Conservation (phyloP, 2,888 invertebrate species). For the Entomobrya proxima region DNA sequence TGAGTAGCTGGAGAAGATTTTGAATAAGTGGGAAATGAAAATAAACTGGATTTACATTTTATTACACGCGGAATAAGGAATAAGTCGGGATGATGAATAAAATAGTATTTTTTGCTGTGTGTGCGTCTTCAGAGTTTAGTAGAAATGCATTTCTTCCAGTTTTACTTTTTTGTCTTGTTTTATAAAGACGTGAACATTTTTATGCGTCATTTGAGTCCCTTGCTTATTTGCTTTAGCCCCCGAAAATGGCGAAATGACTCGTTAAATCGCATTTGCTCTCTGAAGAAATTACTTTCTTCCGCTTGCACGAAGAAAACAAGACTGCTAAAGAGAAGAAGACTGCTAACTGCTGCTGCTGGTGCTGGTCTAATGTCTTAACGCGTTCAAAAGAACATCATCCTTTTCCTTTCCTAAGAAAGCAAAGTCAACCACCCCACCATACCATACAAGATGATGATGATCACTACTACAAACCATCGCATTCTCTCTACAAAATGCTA, state of each 20-base stretch:
- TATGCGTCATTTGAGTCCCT: constrained; percentile 41
- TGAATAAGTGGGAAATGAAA: neutral
- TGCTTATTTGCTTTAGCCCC: constrained; percentile 32
- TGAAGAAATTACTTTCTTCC: constrained; percentile 61
- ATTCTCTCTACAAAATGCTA: neutral
- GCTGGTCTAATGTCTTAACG: constrained; percentile 37
- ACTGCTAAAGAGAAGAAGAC: constrained; percentile 23
- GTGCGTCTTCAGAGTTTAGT: too few species aligned
- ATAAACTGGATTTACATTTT: neutral
- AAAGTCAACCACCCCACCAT: neutral
- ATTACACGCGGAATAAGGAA: too few species aligned
- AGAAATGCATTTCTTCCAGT: too few species aligned
- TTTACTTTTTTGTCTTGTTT: too few species aligned
- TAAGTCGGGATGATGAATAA: too few species aligned
- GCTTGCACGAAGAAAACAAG: constrained; percentile 54
- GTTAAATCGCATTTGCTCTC: constrained; percentile 76
- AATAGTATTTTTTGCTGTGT: too few species aligned
- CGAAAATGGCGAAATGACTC: constrained; percentile 75
- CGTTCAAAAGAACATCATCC: constrained; percentile 17
- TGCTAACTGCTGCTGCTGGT: constrained; percentile 67
- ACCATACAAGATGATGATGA: neutral
- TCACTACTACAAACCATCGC: neutral
- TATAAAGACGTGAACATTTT: constrained; percentile 27
- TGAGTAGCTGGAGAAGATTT: neutral
- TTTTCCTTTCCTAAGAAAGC: neutral